A percentile compares a stretch with the other conserved stretches of the same genome.
phyloP scores from a whole-genome alignment of 2,113 vertebrate genomes.

The Corythoichthys haematopterus region DNA sequence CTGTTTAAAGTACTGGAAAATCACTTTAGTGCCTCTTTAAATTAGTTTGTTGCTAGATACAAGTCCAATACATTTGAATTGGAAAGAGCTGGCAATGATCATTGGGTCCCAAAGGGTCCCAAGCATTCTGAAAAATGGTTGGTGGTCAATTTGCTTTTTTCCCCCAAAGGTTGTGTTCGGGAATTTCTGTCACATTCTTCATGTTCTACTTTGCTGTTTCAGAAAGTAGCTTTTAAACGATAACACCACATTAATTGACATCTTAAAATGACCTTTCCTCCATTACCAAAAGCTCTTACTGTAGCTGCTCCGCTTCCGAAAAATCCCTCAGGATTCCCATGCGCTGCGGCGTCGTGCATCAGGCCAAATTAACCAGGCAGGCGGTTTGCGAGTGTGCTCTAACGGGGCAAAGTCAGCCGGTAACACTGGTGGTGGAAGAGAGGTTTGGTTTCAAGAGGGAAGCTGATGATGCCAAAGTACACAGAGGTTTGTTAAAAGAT shows the following conservation, averaged over 20 bases:
- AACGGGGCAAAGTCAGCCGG: conserved; percentile 16
- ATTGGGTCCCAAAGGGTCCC: too few species aligned
- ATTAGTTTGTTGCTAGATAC: too few species aligned
- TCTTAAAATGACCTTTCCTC: neutral
- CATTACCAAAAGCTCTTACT: conserved; percentile 7
- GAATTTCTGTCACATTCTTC: neutral
- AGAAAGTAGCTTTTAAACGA: neutral
- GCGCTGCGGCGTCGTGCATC: neutral
- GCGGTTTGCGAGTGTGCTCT: conserved; percentile 38
- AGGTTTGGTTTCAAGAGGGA: conserved; percentile 37
- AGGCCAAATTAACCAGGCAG: conserved; percentile 40
- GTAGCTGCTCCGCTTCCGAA: neutral
- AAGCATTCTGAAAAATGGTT: too few species aligned
- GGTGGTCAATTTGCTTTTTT: too few species aligned
- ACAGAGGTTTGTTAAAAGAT: conserved; percentile 43
- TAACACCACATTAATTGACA: neutral
- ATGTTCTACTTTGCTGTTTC: neutral
- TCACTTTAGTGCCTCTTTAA: too few species aligned
- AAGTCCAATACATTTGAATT: too few species aligned
- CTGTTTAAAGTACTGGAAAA: too few species aligned
- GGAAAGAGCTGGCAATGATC: too few species aligned
- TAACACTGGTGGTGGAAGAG: neutral
- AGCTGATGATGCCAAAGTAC: conserved; percentile 17
- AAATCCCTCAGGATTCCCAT: neutral
- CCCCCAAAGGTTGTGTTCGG: too few species aligned